These are phyloP conservation scores for Dolichotis patagonum DNA, from an alignment of 2,113 vertebrate genomes.

Conservation along the genomic window DNA sequence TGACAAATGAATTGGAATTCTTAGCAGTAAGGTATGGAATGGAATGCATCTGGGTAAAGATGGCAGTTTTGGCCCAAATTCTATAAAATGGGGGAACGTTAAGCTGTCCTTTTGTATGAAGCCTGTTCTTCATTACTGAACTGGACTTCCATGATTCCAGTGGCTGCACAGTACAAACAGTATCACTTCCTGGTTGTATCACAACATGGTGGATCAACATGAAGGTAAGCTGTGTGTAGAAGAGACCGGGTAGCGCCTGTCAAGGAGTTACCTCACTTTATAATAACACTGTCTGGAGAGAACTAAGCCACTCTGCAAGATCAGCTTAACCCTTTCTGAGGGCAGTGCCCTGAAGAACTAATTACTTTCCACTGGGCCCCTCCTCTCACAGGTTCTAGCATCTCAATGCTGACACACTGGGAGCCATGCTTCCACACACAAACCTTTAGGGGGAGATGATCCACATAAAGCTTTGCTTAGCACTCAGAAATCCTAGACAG, in stretches of 20 bases:
- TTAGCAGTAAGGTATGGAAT: not conserved
- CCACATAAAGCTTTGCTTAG: not conserved
- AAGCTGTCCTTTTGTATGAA: not conserved
- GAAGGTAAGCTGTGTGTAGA: not conserved
- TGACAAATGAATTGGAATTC: not conserved
- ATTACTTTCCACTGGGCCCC: too few species aligned
- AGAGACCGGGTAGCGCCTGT: not conserved
- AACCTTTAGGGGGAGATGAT: not conserved
- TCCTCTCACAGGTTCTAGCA: not conserved
- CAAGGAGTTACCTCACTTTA: not conserved
- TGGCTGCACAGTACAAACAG: not conserved
- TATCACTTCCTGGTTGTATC: not conserved
- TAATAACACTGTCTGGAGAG: not conserved
- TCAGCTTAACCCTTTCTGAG: not conserved
- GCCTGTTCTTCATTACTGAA: not conserved
- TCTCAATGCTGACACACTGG: too few species aligned
- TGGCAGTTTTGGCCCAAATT: not conserved
- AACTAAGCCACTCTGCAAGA: not conserved
- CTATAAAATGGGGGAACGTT: not conserved
- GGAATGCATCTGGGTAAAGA: not conserved
- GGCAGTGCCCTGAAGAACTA: not conserved
- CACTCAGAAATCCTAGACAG: not conserved
- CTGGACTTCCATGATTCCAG: not conserved
- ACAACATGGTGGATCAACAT: not conserved
- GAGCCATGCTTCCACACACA: not conserved